phyloP scores from a whole-genome alignment of 2,113 vertebrate genomes.

The Camelus dromedarius region DNA sequence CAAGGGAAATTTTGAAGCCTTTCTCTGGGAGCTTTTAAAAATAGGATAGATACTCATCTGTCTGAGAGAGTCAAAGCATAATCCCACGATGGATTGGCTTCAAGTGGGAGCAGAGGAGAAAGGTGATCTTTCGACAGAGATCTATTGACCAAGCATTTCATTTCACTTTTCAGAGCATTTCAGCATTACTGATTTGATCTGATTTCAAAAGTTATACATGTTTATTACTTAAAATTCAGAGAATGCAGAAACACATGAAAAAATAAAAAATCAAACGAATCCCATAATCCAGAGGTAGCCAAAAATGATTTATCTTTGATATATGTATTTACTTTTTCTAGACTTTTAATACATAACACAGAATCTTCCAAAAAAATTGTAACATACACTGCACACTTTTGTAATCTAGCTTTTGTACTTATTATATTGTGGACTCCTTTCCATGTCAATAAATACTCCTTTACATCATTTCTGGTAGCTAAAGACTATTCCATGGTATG shows the following conservation, averaged over 20 bases:
- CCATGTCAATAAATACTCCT: neutral
- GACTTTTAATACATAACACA: neutral
- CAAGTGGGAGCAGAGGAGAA: neutral
- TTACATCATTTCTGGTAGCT: neutral
- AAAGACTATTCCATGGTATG: neutral
- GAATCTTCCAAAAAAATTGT: neutral
- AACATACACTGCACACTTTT: neutral
- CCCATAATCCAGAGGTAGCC: neutral
- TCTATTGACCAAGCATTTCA: neutral
- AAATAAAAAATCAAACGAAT: conserved; percentile 45
- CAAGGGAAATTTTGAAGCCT: conserved; percentile 35
- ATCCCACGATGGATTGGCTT: neutral
- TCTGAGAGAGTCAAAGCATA: neutral
- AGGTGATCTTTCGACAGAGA: neutral
- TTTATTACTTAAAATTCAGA: conserved; percentile 55
- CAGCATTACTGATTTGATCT: neutral
- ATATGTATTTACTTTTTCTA: neutral
- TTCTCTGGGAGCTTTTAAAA: conserved; percentile 60
- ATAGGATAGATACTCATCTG: conserved; percentile 11
- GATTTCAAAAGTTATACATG: conserved; percentile 32
- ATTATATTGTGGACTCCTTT: neutral
- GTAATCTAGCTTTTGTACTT: neutral
- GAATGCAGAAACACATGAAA: neutral
- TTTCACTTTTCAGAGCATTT: conserved; percentile 10
- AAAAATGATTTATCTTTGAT: neutral